A percentile compares a stretch with the other conserved stretches of the same genome.
Evolutionary conservation across 2,888 invertebrate genomes (phyloP).

Genomic region (Aleiodes leptofemur): DNA sequence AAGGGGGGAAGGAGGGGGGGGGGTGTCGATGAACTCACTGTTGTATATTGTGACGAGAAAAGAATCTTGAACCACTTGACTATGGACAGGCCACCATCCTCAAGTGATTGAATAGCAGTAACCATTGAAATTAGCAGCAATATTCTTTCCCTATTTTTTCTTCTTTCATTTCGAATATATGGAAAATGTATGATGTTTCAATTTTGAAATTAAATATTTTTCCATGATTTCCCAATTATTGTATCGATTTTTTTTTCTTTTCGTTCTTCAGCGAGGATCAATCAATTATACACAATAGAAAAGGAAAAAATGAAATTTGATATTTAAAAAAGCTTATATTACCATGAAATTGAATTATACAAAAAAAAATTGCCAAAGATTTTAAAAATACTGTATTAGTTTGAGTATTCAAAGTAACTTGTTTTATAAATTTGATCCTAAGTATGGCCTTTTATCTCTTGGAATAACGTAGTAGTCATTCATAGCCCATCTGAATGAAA

Average conservation of each 20-base stretch:
- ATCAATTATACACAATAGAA: neutral
- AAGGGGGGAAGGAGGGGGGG: neutral
- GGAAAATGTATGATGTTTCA: conserved; percentile 17
- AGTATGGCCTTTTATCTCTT: conserved; percentile 34
- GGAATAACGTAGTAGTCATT: conserved; percentile 29
- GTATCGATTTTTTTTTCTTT: neutral
- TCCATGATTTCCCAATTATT: conserved; percentile 15
- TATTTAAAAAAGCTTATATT: neutral
- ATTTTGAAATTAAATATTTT: conserved; percentile 31
- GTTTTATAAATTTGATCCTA: conserved; percentile 41
- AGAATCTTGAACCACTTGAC: conserved; percentile 65
- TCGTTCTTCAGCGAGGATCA: neutral
- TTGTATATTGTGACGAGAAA: conserved; percentile 43
- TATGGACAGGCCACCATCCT: conserved; percentile 60
- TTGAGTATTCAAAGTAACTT: neutral
- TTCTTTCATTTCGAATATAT: neutral
- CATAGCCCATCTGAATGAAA: neutral
- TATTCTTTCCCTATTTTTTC: neutral
- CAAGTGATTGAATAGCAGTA: conserved; percentile 70
- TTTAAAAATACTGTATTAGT: neutral
- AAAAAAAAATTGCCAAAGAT: neutral
- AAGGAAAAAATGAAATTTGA: conserved; percentile 13
- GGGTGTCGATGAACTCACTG: conserved; percentile 48
- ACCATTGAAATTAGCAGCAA: neutral
- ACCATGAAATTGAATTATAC: neutral